Percentiles rank a stretch among this genome's conserved stretches.
Evolutionary conservation across 2,113 vertebrate species (phyloP).

Genomic region (Patagioenas fasciata): DNA sequence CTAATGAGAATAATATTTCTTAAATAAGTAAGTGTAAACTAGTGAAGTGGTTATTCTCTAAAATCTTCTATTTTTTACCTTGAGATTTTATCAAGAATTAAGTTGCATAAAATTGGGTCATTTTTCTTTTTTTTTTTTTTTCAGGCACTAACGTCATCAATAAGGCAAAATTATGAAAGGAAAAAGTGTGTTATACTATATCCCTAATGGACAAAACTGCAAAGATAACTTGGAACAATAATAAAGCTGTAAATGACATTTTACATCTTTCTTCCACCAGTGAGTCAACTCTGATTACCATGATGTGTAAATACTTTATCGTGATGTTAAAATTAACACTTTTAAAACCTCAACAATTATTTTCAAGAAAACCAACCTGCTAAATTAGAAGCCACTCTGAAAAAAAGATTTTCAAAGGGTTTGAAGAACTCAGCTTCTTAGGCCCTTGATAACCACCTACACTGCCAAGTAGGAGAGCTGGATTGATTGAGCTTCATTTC

Average conservation of each 20-base stretch:
- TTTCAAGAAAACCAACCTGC: background rate
- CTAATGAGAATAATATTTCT: background rate
- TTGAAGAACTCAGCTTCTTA: background rate
- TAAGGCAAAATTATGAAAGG: background rate
- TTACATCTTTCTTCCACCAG: background rate
- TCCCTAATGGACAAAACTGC: background rate
- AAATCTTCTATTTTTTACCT: background rate
- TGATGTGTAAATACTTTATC: background rate
- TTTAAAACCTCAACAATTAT: background rate
- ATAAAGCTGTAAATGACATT: background rate
- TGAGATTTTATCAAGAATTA: background rate
- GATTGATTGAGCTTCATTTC: background rate
- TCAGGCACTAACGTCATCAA: background rate
- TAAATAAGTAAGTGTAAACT: background rate
- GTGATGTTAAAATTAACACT: background rate
- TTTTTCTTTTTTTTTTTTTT: conserved; percentile 26
- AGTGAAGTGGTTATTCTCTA: background rate
- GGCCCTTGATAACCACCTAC: background rate
- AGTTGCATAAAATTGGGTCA: background rate
- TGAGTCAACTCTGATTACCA: background rate
- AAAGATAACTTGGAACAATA: background rate
- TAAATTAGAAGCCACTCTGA: background rate
- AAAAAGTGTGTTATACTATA: background rate
- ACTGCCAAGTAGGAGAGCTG: background rate
- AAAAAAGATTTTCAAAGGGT: background rate